Conservation (phyloP, 2,113 vertebrate genomes). For the Naja naja region DNA sequence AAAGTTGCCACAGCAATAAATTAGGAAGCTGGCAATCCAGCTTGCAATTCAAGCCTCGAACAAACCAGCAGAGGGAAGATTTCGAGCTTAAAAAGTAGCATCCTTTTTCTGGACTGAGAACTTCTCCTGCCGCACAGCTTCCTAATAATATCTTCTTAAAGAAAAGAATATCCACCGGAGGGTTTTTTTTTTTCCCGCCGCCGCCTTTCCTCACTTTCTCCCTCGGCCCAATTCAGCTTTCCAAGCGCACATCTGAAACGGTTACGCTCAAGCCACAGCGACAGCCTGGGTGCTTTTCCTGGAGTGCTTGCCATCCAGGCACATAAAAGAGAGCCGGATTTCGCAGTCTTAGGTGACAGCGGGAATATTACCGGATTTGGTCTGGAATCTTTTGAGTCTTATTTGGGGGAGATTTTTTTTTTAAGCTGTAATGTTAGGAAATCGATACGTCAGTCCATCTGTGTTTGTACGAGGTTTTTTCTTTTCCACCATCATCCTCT, state of each 20-base stretch:
- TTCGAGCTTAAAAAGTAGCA: not conserved
- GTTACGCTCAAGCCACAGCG: not conserved
- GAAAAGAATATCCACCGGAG: no score
- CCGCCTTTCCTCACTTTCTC: not conserved
- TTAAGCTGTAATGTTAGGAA: conserved; percentile 72
- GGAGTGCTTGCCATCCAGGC: conserved; percentile 35
- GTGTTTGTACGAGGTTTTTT: conserved; percentile 77
- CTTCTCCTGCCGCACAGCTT: not conserved
- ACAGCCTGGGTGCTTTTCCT: not conserved
- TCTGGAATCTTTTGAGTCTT: conserved; percentile 69
- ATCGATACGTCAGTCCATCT: conserved; percentile 93
- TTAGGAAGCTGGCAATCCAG: not conserved
- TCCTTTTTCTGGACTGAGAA: not conserved
- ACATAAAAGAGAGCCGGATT: conserved; percentile 13
- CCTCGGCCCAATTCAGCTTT: not conserved
- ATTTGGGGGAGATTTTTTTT: not conserved
- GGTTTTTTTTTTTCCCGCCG: not conserved
- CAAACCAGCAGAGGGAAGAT: no score
- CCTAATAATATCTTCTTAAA: not conserved
- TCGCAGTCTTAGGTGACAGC: conserved; percentile 43
- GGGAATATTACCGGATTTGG: conserved; percentile 61
- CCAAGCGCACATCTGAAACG: conserved; percentile 12
- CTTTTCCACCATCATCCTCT: not conserved
- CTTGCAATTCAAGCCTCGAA: not conserved
- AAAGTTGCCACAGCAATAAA: not conserved